phyloP scores from a whole-genome alignment of 2,888 invertebrate species.

The Agrotis ipsilon region DNA sequence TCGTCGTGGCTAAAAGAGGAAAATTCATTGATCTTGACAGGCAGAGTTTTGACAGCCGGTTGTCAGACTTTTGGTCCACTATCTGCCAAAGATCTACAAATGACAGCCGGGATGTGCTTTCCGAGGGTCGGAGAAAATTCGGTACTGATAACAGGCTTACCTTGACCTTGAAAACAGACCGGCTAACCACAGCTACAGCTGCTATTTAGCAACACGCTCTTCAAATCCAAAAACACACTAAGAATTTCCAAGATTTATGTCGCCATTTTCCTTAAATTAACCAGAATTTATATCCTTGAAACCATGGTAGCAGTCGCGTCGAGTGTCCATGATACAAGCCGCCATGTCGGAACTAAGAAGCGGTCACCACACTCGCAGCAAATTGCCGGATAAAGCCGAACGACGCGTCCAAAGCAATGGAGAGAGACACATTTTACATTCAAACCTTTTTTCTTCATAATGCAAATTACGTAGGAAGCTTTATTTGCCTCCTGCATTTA shows the following conservation, averaged over 20 bases:
- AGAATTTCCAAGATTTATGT: slow-evolving; percentile 7
- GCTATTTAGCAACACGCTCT: too few relatives aligned
- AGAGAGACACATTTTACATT: slow-evolving; percentile 42
- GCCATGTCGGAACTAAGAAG: slow-evolving; percentile 7
- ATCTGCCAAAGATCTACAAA: too few relatives aligned
- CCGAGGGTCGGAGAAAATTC: too few relatives aligned
- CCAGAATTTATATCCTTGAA: slow-evolving; percentile 14
- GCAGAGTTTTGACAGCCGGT: too few relatives aligned
- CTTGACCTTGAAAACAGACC: too few relatives aligned
- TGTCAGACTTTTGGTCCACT: too few relatives aligned
- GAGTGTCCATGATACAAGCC: slow-evolving; percentile 32
- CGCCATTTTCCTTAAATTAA: slow-evolving; percentile 19
- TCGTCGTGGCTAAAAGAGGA: too few relatives aligned
- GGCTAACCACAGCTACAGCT: too few relatives aligned
- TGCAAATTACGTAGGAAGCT: slow-evolving; percentile 40
- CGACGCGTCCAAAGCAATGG: slow-evolving; percentile 38
- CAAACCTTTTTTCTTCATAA: slow-evolving; percentile 37
- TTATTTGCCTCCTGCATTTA: slow-evolving; percentile 46
- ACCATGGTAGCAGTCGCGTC: slow-evolving; percentile 6
- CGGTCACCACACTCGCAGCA: slow-evolving; percentile 5
- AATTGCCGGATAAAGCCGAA: slow-evolving; percentile 42
- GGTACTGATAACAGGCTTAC: too few relatives aligned
- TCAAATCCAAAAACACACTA: too few relatives aligned
- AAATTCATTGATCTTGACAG: too few relatives aligned
- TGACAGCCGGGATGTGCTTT: too few relatives aligned